A percentile compares a stretch with the other conserved stretches of the same genome.
phyloP scores from a whole-genome alignment of 2,888 invertebrate species.

The Morpho deidamia region DNA sequence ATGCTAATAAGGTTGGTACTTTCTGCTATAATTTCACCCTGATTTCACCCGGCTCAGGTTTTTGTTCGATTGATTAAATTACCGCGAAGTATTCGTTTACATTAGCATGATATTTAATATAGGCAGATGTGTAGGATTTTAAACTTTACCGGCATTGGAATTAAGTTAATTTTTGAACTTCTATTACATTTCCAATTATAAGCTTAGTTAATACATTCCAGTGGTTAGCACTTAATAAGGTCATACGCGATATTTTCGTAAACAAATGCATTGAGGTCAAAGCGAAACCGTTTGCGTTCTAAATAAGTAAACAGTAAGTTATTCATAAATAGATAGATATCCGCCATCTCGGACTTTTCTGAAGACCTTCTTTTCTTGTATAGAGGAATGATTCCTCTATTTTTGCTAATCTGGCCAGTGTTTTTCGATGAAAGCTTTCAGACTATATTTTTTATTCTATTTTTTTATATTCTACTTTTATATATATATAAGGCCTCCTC shows the following conservation, averaged over 20 bases:
- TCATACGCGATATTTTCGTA: not conserved
- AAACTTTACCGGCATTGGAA: not conserved
- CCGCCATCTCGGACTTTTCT: too few species aligned
- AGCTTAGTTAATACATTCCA: not conserved
- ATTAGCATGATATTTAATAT: conserved; percentile 1
- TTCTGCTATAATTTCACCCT: conserved; percentile 30
- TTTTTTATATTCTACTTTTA: too few species aligned
- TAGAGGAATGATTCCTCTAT: too few species aligned
- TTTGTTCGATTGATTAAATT: conserved; percentile 26
- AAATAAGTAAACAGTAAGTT: too few species aligned
- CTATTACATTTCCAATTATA: not conserved
- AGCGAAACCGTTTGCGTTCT: too few species aligned
- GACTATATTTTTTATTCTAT: too few species aligned
- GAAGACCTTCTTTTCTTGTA: too few species aligned
- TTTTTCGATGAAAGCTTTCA: too few species aligned
- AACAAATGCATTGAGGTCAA: too few species aligned
- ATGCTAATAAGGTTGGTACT: conserved; percentile 27
- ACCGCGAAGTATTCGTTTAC: conserved; percentile 20
- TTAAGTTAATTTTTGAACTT: not conserved
- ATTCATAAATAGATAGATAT: too few species aligned
- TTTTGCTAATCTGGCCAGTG: too few species aligned
- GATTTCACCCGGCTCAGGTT: conserved; percentile 31
- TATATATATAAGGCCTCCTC: too few species aligned
- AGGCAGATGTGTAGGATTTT: not conserved
- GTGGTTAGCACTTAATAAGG: not conserved